A percentile compares a stretch with the other conserved stretches of the same genome.
Evolutionary conservation across 2,888 invertebrate genomes (phyloP).

Genomic region (Ophion slaviceki): DNA sequence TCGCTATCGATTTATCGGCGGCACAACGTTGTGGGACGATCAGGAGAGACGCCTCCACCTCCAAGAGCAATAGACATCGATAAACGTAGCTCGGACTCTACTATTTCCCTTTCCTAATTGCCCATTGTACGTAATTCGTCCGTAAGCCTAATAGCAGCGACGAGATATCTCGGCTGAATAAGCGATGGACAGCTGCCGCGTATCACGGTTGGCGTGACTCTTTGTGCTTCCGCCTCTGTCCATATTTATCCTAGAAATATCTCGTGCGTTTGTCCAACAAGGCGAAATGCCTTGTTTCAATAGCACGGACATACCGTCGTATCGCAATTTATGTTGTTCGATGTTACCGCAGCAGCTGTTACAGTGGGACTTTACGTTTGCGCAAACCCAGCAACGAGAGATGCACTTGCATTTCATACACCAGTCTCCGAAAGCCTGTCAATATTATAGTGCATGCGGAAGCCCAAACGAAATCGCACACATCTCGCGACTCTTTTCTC

Average conservation of each 20-base stretch:
- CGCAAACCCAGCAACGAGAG: constrained; percentile 35
- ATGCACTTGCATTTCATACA: constrained; percentile 41
- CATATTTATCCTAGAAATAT: constrained; percentile 23
- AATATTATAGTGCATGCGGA: constrained; percentile 16
- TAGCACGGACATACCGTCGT: constrained; percentile 2
- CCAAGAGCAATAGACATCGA: constrained; percentile 45
- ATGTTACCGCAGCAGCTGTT: constrained; percentile 28
- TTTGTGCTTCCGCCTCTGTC: constrained; percentile 24
- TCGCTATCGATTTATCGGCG: neutral
- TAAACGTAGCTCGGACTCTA: constrained; percentile 8
- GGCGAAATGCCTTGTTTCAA: constrained; percentile 11
- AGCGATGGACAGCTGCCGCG: neutral
- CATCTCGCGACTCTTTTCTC: neutral
- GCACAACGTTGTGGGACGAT: neutral
- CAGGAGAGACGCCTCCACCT: neutral
- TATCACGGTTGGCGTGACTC: constrained; percentile 1
- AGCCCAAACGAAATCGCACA: constrained; percentile 22
- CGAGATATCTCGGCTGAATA: constrained; percentile 13
- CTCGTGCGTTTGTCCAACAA: constrained; percentile 1
- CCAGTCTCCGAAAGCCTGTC: constrained; percentile 19
- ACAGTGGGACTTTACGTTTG: constrained; percentile 43
- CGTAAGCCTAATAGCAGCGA: constrained; percentile 29
- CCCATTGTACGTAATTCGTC: constrained; percentile 29
- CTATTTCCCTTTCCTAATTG: constrained; percentile 28
- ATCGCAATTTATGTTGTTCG: constrained; percentile 28